phyloP scores from a whole-genome alignment of 53 echinoderm and acorn worm genomes.

The Paracentrotus lividus region DNA sequence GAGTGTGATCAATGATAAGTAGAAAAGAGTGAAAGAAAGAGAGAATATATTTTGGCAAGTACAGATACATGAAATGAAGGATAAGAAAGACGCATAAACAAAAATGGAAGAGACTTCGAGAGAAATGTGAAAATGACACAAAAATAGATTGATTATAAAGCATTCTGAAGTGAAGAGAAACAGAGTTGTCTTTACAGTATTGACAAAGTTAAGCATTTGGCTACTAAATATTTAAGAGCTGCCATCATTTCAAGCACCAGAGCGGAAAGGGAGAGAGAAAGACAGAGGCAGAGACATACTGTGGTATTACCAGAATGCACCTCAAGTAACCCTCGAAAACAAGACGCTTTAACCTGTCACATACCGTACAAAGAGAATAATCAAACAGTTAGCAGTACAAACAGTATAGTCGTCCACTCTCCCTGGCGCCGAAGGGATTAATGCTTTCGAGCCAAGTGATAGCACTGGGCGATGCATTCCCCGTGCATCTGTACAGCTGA shows the following conservation, averaged over 20 bases:
- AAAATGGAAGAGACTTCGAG: no score
- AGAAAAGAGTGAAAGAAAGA: background rate
- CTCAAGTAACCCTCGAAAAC: background rate
- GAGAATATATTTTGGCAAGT: no score
- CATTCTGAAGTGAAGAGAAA: no score
- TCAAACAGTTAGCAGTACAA: background rate
- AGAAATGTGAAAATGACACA: no score
- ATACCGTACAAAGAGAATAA: background rate
- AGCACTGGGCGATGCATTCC: conserved; percentile 19
- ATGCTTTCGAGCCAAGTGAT: background rate
- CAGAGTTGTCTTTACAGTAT: no score
- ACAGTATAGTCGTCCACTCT: background rate
- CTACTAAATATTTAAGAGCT: no score
- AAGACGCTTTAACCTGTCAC: background rate
- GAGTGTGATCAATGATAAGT: background rate
- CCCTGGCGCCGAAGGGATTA: conserved; percentile 6
- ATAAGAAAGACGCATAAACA: no score
- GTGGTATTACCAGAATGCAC: background rate
- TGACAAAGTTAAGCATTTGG: no score
- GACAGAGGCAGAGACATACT: background rate
- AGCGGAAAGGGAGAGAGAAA: background rate
- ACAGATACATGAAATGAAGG: no score
- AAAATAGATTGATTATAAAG: no score
- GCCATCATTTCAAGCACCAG: no score
- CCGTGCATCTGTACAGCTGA: conserved; percentile 43